phyloP scores from a whole-genome alignment of 2,888 invertebrate genomes.

The Troides aeacus region DNA sequence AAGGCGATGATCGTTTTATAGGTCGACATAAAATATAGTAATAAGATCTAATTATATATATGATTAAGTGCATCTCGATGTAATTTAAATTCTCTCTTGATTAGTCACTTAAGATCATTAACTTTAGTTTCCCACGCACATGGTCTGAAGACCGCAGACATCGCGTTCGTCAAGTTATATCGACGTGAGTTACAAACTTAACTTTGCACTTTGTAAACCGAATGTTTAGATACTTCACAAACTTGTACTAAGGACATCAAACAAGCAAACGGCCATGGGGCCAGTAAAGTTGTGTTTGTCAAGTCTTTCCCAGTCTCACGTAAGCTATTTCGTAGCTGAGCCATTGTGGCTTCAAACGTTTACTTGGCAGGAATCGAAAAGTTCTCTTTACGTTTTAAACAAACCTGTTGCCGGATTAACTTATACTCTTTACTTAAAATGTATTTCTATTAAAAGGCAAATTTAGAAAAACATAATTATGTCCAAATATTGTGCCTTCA shows the following conservation, averaged over 20 bases:
- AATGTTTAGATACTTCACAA: slow-evolving; percentile 2
- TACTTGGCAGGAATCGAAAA: slow-evolving; percentile 31
- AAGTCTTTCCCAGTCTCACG: slow-evolving; percentile 56
- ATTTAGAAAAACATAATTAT: no score
- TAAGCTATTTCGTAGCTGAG: slow-evolving; percentile 49
- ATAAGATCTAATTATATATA: not conserved
- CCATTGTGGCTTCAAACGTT: slow-evolving; percentile 46
- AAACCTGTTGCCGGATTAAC: not conserved
- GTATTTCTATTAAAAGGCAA: no score
- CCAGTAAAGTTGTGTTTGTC: slow-evolving; percentile 7
- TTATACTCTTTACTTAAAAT: not conserved
- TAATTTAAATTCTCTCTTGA: slow-evolving; percentile 30
- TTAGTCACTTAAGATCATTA: slow-evolving; percentile 34
- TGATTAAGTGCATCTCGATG: slow-evolving; percentile 23
- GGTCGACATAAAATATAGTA: no score
- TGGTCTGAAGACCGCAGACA: slow-evolving; percentile 32
- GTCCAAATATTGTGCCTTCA: no score
- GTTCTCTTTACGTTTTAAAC: not conserved
- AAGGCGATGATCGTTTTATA: no score
- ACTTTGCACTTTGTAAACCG: slow-evolving; percentile 10
- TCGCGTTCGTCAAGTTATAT: slow-evolving; percentile 11
- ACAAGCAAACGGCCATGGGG: not conserved
- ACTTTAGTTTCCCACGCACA: slow-evolving; percentile 52
- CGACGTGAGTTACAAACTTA: slow-evolving; percentile 14
- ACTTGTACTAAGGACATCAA: slow-evolving; percentile 3